Evolutionary conservation across 1,140 invertebrate genomes (phyloP).

Genomic region (Stenopsyche tienmushanensis): DNA sequence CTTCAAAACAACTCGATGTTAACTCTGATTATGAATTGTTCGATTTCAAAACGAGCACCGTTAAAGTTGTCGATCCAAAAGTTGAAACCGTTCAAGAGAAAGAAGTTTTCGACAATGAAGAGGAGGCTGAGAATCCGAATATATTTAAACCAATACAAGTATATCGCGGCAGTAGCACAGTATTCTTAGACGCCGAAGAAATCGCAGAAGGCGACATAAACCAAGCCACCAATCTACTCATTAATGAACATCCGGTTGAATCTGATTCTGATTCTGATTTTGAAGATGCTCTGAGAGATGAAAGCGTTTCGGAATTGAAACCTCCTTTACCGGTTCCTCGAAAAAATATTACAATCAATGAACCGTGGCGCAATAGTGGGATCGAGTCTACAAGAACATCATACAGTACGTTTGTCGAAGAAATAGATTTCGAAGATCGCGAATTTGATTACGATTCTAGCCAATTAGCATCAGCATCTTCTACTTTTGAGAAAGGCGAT

Average conservation of each 20-base stretch:
- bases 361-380: too few species aligned
- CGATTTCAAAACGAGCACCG: slow-evolving; percentile 25
- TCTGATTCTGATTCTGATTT: too few species aligned
- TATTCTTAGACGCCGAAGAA: slow-evolving; percentile 10
- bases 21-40: slow-evolving; percentile 29
- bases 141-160: slow-evolving; percentile 35
- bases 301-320: too few species aligned
- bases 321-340: slow-evolving; percentile 8
- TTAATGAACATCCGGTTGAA: too few species aligned
- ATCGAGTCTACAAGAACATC: too few species aligned
- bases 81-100: too few species aligned
- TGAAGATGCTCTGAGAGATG: not conserved
- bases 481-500: not conserved
- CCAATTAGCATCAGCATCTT: not conserved
- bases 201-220: not conserved
- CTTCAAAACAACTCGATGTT: slow-evolving; percentile 5
- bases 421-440: too few species aligned
- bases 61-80: not conserved
- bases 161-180: slow-evolving; percentile 23
- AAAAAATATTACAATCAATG: too few species aligned
- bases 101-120: slow-evolving; percentile 4
- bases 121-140: not conserved
- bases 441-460: too few species aligned
- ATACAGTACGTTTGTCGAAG: too few species aligned
- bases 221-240: not conserved